Evolutionary conservation across 92 coral and sea anemone species (phyloP).

Genomic region (Paramuricea clavata): DNA sequence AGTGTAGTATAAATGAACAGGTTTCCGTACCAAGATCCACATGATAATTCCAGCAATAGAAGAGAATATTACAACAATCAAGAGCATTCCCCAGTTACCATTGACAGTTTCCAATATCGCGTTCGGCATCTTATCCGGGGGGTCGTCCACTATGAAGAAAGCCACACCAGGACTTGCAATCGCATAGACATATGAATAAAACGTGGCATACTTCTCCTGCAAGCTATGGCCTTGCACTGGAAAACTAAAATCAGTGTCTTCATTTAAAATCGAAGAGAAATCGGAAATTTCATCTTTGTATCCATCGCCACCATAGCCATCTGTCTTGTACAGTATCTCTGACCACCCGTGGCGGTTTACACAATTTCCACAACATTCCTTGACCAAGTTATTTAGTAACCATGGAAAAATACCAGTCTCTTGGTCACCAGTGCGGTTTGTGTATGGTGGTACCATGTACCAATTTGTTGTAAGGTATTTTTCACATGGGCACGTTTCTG

Average conservation of each 20-base stretch:
- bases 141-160: constrained; percentile 58
- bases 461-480: constrained; percentile 70
- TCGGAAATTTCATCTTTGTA: constrained; percentile 27
- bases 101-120: constrained; percentile 55
- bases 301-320: constrained; percentile 46
- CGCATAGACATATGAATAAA: constrained; percentile 67
- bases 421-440: constrained; percentile 43
- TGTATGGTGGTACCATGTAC: constrained; percentile 75
- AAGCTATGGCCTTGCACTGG: constrained; percentile 78
- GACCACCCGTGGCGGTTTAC: constrained; percentile 71
- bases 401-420: constrained; percentile 74
- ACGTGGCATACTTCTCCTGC: constrained; percentile 64
- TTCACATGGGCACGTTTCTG: constrained; percentile 89
- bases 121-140: constrained; percentile 53
- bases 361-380: constrained; percentile 77
- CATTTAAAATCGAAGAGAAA: constrained; percentile 40
- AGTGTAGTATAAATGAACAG: background rate
- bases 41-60: constrained; percentile 69
- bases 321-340: constrained; percentile 30
- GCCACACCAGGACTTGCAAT: constrained; percentile 86
- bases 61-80: constrained; percentile 49
- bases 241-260: constrained; percentile 74
- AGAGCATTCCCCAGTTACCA: constrained; percentile 53
- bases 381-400: constrained; percentile 66
- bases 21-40: constrained; percentile 80